A percentile compares a stretch with the other conserved stretches of the same genome.
Evolutionary conservation across 2,888 invertebrate species (phyloP).

Genomic region (Ceraclea dissimilis): DNA sequence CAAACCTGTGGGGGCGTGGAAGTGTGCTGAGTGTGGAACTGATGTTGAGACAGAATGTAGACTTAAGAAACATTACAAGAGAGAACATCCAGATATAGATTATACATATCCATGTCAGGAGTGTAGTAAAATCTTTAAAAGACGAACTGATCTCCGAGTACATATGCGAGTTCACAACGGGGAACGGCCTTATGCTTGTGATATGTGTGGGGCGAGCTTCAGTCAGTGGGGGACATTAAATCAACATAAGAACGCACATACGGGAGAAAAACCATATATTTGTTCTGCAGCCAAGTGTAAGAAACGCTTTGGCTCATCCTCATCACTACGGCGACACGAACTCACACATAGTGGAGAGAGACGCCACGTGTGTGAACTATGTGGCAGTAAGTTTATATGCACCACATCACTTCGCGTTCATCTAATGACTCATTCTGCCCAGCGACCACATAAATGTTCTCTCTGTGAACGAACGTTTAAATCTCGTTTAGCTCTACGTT

Average conservation of each 20-base stretch:
- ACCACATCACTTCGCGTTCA: slow-evolving; percentile 37
- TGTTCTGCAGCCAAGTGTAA: slow-evolving; percentile 32
- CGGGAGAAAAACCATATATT: slow-evolving; percentile 39
- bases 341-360: slow-evolving; percentile 16
- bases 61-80: slow-evolving; percentile 7
- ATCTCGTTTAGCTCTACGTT: slow-evolving; percentile 43
- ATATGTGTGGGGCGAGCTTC: slow-evolving; percentile 24
- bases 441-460: slow-evolving; percentile 48
- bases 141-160: slow-evolving; percentile 5
- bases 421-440: slow-evolving; percentile 39
- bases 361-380: slow-evolving; percentile 14
- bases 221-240: slow-evolving; percentile 10
- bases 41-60: slow-evolving; percentile 3
- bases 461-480: slow-evolving; percentile 48
- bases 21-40: slow-evolving; percentile 4
- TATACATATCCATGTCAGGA: slow-evolving; percentile 32
- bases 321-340: slow-evolving; percentile 11
- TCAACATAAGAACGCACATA: slow-evolving; percentile 33
- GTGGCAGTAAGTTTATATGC: slow-evolving; percentile 36
- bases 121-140: slow-evolving; percentile 9
- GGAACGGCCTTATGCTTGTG: slow-evolving; percentile 38
- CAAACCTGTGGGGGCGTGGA: not conserved
- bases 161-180: slow-evolving; percentile 38
- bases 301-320: slow-evolving; percentile 4
- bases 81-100: not conserved